Evolutionary conservation across 2,888 invertebrate species (phyloP).

Genomic region (Pycnomerus fuliginosus): DNA sequence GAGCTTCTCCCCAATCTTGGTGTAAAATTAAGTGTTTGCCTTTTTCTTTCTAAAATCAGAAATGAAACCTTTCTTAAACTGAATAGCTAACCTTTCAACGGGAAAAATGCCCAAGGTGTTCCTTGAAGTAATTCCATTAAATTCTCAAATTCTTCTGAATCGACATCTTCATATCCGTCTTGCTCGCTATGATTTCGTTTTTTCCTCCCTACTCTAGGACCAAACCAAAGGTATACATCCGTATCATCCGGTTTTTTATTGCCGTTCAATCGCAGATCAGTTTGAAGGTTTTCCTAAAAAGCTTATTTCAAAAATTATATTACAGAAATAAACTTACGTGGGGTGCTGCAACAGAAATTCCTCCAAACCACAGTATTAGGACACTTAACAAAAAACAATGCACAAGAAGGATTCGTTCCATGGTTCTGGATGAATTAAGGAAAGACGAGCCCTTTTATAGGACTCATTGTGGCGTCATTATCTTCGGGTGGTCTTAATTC

Average conservation of each 20-base stretch:
- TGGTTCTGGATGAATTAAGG: conserved; percentile 27
- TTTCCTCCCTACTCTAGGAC: conserved; percentile 56
- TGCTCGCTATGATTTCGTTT: conserved; percentile 49
- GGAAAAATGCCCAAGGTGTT: no score
- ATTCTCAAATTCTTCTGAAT: no score
- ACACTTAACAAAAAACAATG: conserved; percentile 30
- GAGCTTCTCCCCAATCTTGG: no score
- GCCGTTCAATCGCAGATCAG: no score
- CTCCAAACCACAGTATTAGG: conserved; percentile 6
- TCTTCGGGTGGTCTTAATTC: conserved; percentile 37
- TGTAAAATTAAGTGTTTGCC: no score
- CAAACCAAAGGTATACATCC: conserved; percentile 53
- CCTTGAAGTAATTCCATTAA: no score
- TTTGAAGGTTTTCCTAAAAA: no score
- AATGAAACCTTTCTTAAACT: no score
- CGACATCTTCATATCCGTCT: conserved; percentile 28
- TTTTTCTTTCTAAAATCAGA: no score
- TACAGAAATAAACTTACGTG: conserved; percentile 16
- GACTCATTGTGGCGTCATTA: conserved; percentile 29
- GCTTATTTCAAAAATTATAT: no score
- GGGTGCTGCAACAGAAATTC: conserved; percentile 8
- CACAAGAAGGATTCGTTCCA: conserved; percentile 33
- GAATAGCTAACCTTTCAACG: no score
- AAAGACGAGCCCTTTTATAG: conserved; percentile 34
- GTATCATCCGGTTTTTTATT: conserved; percentile 21